phyloP scores from a whole-genome alignment of 2,113 vertebrate species.

The Phyllopteryx taeniolatus region DNA sequence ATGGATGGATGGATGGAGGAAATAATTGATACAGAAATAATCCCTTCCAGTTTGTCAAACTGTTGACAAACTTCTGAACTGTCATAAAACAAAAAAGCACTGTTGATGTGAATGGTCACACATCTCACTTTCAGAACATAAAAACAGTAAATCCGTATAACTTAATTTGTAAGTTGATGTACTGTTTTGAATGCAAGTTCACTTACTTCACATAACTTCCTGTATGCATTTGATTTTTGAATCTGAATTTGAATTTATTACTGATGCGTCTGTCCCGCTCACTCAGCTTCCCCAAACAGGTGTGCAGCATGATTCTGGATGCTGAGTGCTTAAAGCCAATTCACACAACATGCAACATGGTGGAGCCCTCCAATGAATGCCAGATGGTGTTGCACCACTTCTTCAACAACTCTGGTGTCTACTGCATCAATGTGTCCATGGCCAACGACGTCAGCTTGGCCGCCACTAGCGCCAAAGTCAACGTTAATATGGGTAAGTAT shows the following conservation, averaged over 20 bases:
- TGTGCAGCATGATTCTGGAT: constrained; percentile 84
- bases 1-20: too few relatives aligned
- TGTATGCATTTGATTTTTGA: neutral
- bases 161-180: too few relatives aligned
- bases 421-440: constrained; percentile 90
- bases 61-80: too few relatives aligned
- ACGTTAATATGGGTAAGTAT: constrained; percentile 68
- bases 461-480: constrained; percentile 80
- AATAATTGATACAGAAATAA: too few relatives aligned
- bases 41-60: too few relatives aligned
- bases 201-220: too few relatives aligned
- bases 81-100: too few relatives aligned
- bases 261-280: neutral
- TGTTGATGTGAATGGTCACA: too few relatives aligned
- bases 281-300: constrained; percentile 77
- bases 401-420: constrained; percentile 82
- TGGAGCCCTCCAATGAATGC: constrained; percentile 78
- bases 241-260: neutral
- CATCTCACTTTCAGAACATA: neutral
- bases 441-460: constrained; percentile 84
- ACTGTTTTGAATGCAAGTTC: too few relatives aligned
- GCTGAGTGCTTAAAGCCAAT: constrained; percentile 78
- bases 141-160: neutral
- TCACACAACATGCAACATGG: constrained; percentile 74
- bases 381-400: constrained; percentile 82